Evolutionary conservation across 2,113 vertebrate species (phyloP), one percentile per base, ranked within the genome.

Genomic region (Meleagris gallopavo): DNA sequence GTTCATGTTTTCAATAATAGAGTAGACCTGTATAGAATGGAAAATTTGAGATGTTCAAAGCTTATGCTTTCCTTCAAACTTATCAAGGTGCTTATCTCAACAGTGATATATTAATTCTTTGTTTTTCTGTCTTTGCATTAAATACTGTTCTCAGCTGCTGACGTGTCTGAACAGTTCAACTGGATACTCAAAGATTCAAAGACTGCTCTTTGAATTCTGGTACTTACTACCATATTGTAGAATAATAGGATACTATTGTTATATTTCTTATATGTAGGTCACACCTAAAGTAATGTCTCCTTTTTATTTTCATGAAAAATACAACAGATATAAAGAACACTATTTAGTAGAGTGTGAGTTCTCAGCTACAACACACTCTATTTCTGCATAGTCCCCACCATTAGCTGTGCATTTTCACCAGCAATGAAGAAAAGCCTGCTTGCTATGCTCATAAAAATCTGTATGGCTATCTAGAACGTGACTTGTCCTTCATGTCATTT

Each of bases 1-100:
- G 45, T 29, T 92, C 58, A 16, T 92, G 69, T 80, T 94, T 91
- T 73, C 25, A 89, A 32, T 78, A 34, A 21, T 83, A 73, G 75
- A 90, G 46, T 89, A 81, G 94, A n/a, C 11, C 43, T 75, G 11
- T 45, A 41, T 61, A 38, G 66, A 64, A 64, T 61, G 40, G 34
- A 73, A 95, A 94, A 76, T 27, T 4, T 58, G 27, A 40, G 50
- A 79, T 79, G 13, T 81, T 75, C 40, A 65, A 90, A 73, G 93
- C 13, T 32, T 72, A 11, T 16, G 14, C 15, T 73, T 88, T 40
- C 27, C 71, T 84, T 96, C 64, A 94, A 74, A 77, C 25, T 46
- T 80, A 45, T 20, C 64, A 85, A 89, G 70, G 48, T 46, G 76
- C 72, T 95, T 66, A 69, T 75, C 41, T 93, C 50, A 88, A 7